Evolutionary conservation across 64 coral and sea anemone species (phyloP), one percentile per base, ranked within the genome.

Genomic region (Catalaphyllia jardinei): DNA sequence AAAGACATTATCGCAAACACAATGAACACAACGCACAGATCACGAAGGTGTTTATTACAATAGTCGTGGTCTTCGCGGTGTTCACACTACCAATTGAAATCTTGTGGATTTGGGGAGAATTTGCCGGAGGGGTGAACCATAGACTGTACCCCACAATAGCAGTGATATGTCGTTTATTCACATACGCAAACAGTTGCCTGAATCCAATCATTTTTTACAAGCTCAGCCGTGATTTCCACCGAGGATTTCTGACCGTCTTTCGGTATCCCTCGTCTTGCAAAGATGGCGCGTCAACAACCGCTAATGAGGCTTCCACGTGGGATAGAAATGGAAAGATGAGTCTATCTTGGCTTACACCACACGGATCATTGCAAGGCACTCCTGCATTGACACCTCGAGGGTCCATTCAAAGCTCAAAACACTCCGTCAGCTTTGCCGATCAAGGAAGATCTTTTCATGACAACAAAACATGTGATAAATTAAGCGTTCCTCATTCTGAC

Each of bases 31-130:
- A 97, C 28, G 67, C 75, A 59, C 75, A 77, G 29, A 91, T 92
- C 3, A 97, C 95, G 0, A 97, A 93, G 59, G 93, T 97, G 88
- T 97, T 97, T 33, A 49, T 97, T 12, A 17, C 80, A 25, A 85
- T 97, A 20, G 95, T 97, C 10, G 38, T 78, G 8, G 83, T 97
- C 25, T 97, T 97, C 60, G 76, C 95, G 4, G 69, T 85, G 1
- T 83, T 93, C 39, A 97, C 93, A 69, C 60, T 97, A 35, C 95
- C 95, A 10, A 90, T 94, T 28, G 91, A 97, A 72, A 67, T 97
- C 7, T 52, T 97, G 19, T 97, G 95, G 95, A 61, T 97, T 10
- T 97, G 95, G 95, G 81, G 81, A 16, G 95, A 93, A 35, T 97
- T 97, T 88, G 88, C 61, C 4, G 77, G 82, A 60, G 91, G 92